phyloP scores from a whole-genome alignment of 1,140 invertebrate species.

The Yoshiicerus persimilis region DNA sequence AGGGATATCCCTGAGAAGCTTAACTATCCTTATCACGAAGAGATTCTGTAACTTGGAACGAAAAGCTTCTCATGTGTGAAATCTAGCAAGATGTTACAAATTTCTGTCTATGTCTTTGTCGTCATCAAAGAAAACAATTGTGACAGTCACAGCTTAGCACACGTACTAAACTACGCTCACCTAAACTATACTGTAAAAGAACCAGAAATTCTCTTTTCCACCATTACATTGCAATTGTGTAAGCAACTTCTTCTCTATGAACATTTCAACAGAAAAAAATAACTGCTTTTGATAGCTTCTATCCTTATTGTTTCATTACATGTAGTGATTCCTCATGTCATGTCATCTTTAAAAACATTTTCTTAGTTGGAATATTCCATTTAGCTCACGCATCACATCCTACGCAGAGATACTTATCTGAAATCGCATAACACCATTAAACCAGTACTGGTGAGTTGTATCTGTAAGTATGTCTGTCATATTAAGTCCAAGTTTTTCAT shows the following conservation, averaged over 20 bases:
- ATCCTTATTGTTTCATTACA: background rate
- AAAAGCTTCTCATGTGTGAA: background rate
- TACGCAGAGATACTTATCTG: background rate
- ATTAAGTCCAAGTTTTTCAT: background rate
- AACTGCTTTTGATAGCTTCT: background rate
- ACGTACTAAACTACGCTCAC: background rate
- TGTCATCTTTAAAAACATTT: background rate
- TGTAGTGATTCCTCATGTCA: background rate
- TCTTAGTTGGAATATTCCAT: background rate
- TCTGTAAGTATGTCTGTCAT: background rate
- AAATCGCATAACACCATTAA: background rate
- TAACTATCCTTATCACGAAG: background rate
- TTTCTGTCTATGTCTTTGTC: background rate
- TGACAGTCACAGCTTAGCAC: background rate
- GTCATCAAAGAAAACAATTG: background rate
- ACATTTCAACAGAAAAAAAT: background rate
- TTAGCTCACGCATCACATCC: background rate
- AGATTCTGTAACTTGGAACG: background rate
- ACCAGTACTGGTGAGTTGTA: too few relatives aligned
- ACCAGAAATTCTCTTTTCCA: too few relatives aligned
- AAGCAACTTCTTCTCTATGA: background rate
- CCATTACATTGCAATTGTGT: too few relatives aligned
- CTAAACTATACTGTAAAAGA: background rate
- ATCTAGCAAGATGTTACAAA: constrained; percentile 9
- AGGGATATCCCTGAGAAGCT: background rate